Evolutionary conservation across 2,888 invertebrate genomes (phyloP), one percentile per base, ranked within the genome.

Genomic region (Criorhina ranunculi): DNA sequence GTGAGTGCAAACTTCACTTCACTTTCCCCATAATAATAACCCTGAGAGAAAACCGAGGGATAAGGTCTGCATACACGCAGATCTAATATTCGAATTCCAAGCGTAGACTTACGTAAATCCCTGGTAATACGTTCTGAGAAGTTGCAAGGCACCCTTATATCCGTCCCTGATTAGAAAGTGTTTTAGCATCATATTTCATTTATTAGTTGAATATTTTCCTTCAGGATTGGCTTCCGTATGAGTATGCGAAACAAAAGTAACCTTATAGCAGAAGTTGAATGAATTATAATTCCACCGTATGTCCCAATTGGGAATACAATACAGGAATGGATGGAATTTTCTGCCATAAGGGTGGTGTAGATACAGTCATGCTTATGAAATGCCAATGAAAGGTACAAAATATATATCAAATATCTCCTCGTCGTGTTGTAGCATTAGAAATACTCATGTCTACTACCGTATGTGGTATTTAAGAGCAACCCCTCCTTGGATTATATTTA

Each of bases 231-330:
- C 78, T 67, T 66, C 33, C 37, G 40, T 55, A 44, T 31, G 60
- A 72, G 67, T 42, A 59, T 75, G 75, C 67, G 67, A 73, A 82
- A 66, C 76, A 76, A 57, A 69, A 76, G 69, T 64, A 69, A 76
- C 77, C 69, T 62, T 55, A 29, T 59, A 46, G 62, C 70, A 44
- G 57, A 85, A 80, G 85, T 85, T 85, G 79, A 85, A 79, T 79
- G 83, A 85, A 89, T 88, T 88, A 89, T 90, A 90, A 90, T 90
- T 90, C 90, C 88, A 89, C 88, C 90, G 90, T 90, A 90, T 90
- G 90, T 86, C 90, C 89, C 89, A 89, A 89, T 87, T 88, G 89
- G 89, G 89, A 89, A 89, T 89, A 87, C 24, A 31, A 9, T 24
- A 4, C 9, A 57, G 17, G 44, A 73, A 59, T 55, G 78, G 35